phyloP scores from a whole-genome alignment of 2,888 invertebrate species.

The Drosophila mercatorum region DNA sequence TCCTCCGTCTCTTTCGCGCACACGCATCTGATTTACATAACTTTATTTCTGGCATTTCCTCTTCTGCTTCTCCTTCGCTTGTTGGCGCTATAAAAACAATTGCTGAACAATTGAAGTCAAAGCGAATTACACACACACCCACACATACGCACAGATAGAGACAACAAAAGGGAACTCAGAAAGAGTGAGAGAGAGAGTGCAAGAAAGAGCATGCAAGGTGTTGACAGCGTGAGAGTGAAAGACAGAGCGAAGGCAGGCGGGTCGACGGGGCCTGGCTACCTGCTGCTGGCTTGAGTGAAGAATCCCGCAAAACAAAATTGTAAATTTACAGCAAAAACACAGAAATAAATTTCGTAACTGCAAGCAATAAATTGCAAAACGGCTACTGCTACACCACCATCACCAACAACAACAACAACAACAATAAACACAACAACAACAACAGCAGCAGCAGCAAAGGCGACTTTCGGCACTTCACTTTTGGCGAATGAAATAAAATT shows the following conservation, averaged over 20 bases:
- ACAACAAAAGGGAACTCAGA: not conserved
- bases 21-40: slow-evolving; percentile 70
- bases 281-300: slow-evolving; percentile 29
- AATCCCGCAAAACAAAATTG: slow-evolving; percentile 63
- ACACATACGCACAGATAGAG: slow-evolving; percentile 28
- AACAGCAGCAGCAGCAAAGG: slow-evolving; percentile 24
- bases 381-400: slow-evolving; percentile 45
- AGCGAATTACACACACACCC: slow-evolving; percentile 49
- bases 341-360: slow-evolving; percentile 78
- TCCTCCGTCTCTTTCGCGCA: slow-evolving; percentile 12
- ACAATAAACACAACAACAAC: slow-evolving; percentile 24
- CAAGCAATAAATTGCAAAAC: slow-evolving; percentile 75
- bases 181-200: not conserved
- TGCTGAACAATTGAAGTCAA: slow-evolving; percentile 74
- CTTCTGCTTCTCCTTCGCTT: slow-evolving; percentile 21
- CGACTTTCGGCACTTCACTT: slow-evolving; percentile 64
- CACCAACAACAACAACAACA: not conserved
- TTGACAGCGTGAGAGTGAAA: not conserved
- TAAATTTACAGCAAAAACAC: slow-evolving; percentile 74
- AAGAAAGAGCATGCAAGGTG: slow-evolving; percentile 11
- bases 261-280: slow-evolving; percentile 37
- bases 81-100: slow-evolving; percentile 79
- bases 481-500: slow-evolving; percentile 70
- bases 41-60: slow-evolving; percentile 71
- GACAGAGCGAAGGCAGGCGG: slow-evolving; percentile 2